Base-by-base conservation (phyloP, 53 echinoderm and acorn worm species). In the Zoroaster sp. region DNA sequence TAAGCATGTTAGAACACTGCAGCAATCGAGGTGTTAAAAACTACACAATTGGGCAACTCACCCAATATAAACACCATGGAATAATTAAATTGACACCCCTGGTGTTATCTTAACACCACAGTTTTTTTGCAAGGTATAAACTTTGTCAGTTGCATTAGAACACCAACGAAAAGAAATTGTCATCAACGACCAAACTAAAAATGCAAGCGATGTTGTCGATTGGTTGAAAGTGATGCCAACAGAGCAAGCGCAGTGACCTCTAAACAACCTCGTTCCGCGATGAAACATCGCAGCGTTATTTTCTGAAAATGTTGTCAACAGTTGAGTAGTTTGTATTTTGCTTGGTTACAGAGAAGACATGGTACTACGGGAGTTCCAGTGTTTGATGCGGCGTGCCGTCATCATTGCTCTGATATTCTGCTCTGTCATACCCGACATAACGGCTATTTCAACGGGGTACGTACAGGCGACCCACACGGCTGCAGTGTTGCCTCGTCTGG, bases 201-300 rank as follows among this genome's bases (percentile, higher is more conserved):
- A n/a, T n/a, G n/a, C n/a, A n/a, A n/a, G n/a, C n/a, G n/a, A n/a
- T 10, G 49, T 14, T 14, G 49, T 17, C 37, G 52, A 77, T 77
- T 77, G 77, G 52, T 51, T 51, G 9, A 52, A 77, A 77, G 53
- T 52, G 35, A 77, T 52, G 34, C 1, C n/a, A 53, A 54, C 18
- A 13, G 36, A 47, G 77, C 77, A 54, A 51, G 77, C 53, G 77
- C 54, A 36, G 34, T 77, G 34, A 51, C 77, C 77, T 53, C 33
- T 15, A 18, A 34, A n/a, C 36, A 35, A 39, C 77, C 52, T 35
- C n/a, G 21, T 13, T 20, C 74, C 21, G 25, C 28, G 28, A 17
- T 34, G 51, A 10, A 47, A 15, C 28, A 51, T 52, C 13, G 31
- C 36, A 9, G 49, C 5, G 28, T 35, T 51, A 49, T 76, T 63